These are phyloP conservation scores for Serinus canaria DNA, from an alignment of 2,113 vertebrate species.

Conservation along the genomic window DNA sequence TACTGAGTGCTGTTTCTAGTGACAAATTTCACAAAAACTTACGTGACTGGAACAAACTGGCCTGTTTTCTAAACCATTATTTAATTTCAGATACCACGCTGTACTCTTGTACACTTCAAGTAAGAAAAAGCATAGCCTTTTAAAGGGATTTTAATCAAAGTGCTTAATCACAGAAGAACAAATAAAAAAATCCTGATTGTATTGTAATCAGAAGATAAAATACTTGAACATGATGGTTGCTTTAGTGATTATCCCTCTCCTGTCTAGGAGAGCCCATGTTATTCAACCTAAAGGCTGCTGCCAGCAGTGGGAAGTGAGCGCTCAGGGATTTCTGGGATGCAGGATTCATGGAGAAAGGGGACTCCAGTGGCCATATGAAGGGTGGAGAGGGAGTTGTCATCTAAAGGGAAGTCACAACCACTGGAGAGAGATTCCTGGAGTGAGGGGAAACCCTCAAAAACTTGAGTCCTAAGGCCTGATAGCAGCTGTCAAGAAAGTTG, in stretches of 20 bases:
- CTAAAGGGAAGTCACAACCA: not conserved
- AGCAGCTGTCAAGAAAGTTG: not conserved
- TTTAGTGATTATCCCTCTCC: not conserved
- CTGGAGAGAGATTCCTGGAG: not conserved
- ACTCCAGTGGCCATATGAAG: not conserved
- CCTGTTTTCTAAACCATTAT: not conserved
- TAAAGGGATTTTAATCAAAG: slow-evolving; percentile 1
- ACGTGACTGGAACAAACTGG: not conserved
- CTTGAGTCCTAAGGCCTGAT: not conserved
- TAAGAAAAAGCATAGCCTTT: not conserved
- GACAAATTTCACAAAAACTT: not conserved
- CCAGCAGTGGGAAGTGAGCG: not conserved
- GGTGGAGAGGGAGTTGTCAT: not conserved
- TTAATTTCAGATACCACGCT: not conserved
- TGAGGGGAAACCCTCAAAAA: not conserved
- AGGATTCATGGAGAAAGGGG: not conserved
- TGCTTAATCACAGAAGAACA: not conserved
- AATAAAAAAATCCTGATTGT: not conserved
- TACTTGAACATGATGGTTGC: not conserved
- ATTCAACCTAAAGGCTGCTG: not conserved
- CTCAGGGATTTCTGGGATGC: not conserved
- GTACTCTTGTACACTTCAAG: not conserved
- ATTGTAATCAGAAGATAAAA: not conserved
- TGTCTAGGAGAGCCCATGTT: not conserved
- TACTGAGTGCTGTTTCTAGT: not conserved